Conservation (phyloP, 2,797 vertebrate genomes). For the Sternotherus odoratus region DNA sequence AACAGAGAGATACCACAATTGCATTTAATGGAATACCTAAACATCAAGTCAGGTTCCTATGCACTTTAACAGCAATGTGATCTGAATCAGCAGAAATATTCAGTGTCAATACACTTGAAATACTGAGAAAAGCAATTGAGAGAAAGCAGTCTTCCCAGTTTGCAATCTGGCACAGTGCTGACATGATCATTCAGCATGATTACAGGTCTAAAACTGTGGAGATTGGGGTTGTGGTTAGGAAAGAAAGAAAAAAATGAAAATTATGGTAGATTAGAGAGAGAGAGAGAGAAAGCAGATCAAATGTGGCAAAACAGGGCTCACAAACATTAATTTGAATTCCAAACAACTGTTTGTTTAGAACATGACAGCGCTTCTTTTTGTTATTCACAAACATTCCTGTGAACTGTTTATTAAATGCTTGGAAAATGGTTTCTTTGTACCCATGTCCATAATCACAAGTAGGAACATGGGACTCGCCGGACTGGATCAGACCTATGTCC, state of each 20-base stretch:
- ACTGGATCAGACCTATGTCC: not conserved
- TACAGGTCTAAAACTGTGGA: not conserved
- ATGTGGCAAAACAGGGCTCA: not conserved
- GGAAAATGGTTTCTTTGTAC: slow-evolving; percentile 33
- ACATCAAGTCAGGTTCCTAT: not conserved
- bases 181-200: not conserved
- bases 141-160: not conserved
- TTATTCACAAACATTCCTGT: not conserved
- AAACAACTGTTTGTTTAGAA: not conserved
- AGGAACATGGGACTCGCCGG: not conserved
- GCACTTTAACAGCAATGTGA: not conserved
- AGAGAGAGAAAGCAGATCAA: not conserved
- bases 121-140: not conserved
- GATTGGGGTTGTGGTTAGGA: not conserved
- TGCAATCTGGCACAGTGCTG: not conserved
- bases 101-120: slow-evolving; percentile 6
- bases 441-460: fast-evolving
- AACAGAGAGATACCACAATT: not conserved
- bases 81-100: not conserved
- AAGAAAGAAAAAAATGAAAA: not conserved
- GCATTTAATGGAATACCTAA: not conserved
- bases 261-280: not conserved
- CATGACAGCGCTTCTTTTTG: not conserved
- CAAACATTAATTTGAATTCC: not conserved
- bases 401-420: slow-evolving; percentile 16